Evolutionary conservation across 1,140 invertebrate species (phyloP).

Genomic region (Euwallacea similis): DNA sequence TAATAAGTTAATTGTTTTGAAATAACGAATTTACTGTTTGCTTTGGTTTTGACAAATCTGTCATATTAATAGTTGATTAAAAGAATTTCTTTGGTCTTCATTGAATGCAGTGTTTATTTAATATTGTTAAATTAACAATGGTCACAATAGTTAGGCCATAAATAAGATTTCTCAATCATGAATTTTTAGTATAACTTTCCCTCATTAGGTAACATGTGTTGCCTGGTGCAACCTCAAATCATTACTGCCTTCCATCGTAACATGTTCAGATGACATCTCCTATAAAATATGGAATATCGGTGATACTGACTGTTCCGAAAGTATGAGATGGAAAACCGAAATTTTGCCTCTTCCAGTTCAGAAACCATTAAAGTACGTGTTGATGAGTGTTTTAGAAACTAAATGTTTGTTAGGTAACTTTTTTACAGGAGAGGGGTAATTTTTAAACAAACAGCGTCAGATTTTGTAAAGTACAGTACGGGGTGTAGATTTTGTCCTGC

Average conservation of each 20-base stretch:
- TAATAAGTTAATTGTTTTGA: no score
- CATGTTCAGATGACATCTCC: slow-evolving; percentile 77
- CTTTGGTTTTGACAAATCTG: no score
- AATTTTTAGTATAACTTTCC: no score
- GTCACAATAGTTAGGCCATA: no score
- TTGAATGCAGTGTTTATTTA: no score
- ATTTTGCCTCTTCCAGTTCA: slow-evolving; percentile 46
- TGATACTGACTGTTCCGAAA: slow-evolving; percentile 57
- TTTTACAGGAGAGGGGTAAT: neutral
- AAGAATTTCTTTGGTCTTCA: no score
- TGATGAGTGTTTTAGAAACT: neutral
- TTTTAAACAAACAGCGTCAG: neutral
- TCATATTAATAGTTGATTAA: no score
- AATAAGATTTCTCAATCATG: no score
- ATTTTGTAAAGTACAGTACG: no score
- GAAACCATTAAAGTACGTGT: slow-evolving; percentile 10
- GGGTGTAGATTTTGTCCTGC: no score
- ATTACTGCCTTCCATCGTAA: slow-evolving; percentile 61
- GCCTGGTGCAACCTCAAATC: slow-evolving; percentile 68
- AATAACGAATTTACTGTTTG: no score
- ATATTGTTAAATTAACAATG: no score
- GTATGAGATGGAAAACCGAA: slow-evolving; percentile 62
- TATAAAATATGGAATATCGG: slow-evolving; percentile 76
- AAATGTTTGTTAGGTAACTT: neutral
- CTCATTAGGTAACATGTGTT: slow-evolving; percentile 67